phyloP scores from a whole-genome alignment of 2,888 invertebrate genomes.

The Agrotis exclamationis region DNA sequence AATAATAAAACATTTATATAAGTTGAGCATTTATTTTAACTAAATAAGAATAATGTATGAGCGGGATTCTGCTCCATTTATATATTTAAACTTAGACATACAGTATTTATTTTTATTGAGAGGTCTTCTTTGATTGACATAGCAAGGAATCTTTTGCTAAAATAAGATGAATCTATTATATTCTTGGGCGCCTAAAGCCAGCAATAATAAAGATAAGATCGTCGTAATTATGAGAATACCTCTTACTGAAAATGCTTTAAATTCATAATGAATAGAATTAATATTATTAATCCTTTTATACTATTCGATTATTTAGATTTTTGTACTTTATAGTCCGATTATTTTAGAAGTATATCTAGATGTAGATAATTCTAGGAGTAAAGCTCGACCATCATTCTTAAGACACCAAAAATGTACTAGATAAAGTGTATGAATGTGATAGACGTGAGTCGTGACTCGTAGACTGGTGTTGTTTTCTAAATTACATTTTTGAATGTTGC shows the following conservation, averaged over 20 bases:
- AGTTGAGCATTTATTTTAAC: constrained; percentile 69
- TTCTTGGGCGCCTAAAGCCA: constrained; percentile 42
- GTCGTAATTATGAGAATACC: constrained; percentile 63
- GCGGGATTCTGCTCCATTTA: constrained; percentile 42
- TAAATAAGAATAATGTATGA: constrained; percentile 49
- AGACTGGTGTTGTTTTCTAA: constrained; percentile 69
- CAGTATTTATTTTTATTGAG: constrained; percentile 66
- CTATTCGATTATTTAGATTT: constrained; percentile 60
- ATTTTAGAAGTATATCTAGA: constrained; percentile 59
- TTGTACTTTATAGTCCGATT: constrained; percentile 61
- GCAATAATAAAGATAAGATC: constrained; percentile 56
- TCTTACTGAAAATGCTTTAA: constrained; percentile 74
- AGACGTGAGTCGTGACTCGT: constrained; percentile 67
- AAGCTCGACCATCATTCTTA: constrained; percentile 70
- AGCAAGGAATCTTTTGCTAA: constrained; percentile 37
- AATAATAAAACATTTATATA: constrained; percentile 39
- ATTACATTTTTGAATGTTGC: constrained; percentile 72
- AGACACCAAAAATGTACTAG: constrained; percentile 84
- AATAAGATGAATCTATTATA: constrained; percentile 32
- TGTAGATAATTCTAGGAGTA: constrained; percentile 64
- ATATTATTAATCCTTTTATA: constrained; percentile 64
- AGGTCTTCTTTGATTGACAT: constrained; percentile 54
- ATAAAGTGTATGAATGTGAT: constrained; percentile 79
- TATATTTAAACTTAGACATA: constrained; percentile 40
- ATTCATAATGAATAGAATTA: constrained; percentile 65